Evolutionary conservation across 2,797 vertebrate genomes (phyloP), one percentile per base, ranked within the genome.

Genomic region (Poeciliopsis turneri): DNA sequence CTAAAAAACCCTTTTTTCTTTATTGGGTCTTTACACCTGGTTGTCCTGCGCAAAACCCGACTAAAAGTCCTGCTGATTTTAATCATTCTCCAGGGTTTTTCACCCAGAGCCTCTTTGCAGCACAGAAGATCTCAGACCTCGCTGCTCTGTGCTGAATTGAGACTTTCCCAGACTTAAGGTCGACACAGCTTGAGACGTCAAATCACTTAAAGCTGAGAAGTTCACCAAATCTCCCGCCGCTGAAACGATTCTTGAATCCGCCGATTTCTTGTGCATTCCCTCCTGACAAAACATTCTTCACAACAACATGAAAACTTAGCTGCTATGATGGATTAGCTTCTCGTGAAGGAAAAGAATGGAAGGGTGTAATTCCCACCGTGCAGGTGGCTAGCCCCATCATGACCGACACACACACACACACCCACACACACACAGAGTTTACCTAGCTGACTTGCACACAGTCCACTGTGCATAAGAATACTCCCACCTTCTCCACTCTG

Each of bases 91-190:
- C 39, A 53, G 28, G 72, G 77, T 23, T 25, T 20, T 82, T 80
- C 47, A 76, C 18, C 28, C 47, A 53, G 69, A 39, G 74, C 70
- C 77, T 80, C 66, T 18, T 72, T 80, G 79, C 30, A 78, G 74
- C 39, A 28, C 33, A 69, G 72, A 78, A 43, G 77, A 76, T 75
- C 74, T 78, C 74, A 79, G 30, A 81, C 41, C n/a, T 76, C 41
- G n/a, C 57, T 76, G 79, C 41, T 75, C 73, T 80, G 23, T 59
- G 68, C 83, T 77, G 74, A 84, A 76, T 72, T 73, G 55, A 72
- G 74, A 33, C n/a, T 64, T 68, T 64, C 20, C n/a, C 23, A 51
- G 46, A 72, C 51, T 82, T 72, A 33, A 36, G 57, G 70, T 53
- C 79, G 80, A 81, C 49, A 64, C 47, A 53, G 68, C 57, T 68